Percentiles rank a stretch among this genome's conserved stretches.
phyloP scores from a whole-genome alignment of 2,797 vertebrate genomes.

The Mormyrus hasselquistii region DNA sequence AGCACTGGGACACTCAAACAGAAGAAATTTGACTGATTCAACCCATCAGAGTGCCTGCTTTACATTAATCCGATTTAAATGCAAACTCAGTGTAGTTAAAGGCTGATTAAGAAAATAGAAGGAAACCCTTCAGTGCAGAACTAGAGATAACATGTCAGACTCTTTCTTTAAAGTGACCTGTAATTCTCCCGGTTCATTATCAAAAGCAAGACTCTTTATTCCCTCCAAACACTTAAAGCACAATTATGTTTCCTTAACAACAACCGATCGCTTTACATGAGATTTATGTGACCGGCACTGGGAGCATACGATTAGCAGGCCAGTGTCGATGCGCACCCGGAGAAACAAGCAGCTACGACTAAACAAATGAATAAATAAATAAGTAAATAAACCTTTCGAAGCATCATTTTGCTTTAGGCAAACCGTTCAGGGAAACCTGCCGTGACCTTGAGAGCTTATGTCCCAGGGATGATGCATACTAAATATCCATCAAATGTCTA shows the following conservation, averaged over 20 bases:
- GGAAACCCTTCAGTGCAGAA: background rate
- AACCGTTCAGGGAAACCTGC: background rate
- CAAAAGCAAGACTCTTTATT: background rate
- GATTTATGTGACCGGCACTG: background rate
- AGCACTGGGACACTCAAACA: background rate
- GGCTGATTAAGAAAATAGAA: constrained; percentile 2
- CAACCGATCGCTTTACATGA: background rate
- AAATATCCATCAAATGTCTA: background rate
- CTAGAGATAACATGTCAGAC: background rate
- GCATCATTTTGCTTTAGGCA: background rate
- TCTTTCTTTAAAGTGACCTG: background rate
- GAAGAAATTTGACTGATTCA: background rate
- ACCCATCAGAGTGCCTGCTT: background rate
- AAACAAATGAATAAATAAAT: background rate
- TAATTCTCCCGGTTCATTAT: background rate
- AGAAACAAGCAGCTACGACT: background rate
- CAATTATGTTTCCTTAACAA: background rate
- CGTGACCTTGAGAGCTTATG: background rate
- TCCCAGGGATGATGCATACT: background rate
- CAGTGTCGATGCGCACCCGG: background rate
- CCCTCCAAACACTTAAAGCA: background rate
- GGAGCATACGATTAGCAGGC: background rate
- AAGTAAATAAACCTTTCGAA: background rate
- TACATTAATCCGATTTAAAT: background rate
- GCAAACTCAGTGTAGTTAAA: constrained; percentile 6